Percentiles rank a stretch among this genome's conserved stretches.
These are phyloP conservation scores for Calephelis perditalis DNA, from an alignment of 2,888 invertebrate genomes.

Conservation along the genomic window DNA sequence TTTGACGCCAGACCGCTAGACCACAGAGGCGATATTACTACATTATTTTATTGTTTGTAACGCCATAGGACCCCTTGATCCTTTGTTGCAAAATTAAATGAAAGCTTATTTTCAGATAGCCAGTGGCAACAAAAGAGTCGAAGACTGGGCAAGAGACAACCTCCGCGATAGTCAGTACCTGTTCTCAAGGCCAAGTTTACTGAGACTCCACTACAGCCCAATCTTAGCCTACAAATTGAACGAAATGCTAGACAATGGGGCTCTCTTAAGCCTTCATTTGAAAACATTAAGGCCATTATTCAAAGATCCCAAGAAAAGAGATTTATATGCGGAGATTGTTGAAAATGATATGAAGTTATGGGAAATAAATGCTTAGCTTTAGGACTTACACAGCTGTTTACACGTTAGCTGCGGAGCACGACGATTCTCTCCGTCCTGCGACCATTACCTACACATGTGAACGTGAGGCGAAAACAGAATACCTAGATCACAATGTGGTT, in stretches of 20 bases:
- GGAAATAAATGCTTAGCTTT: slow-evolving; percentile 76
- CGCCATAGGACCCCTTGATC: too few species aligned
- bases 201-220: slow-evolving; percentile 87
- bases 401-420: too few species aligned
- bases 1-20: too few species aligned
- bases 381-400: too few species aligned
- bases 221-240: slow-evolving; percentile 83
- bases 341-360: slow-evolving; percentile 92
- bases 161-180: slow-evolving; percentile 86
- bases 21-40: too few species aligned
- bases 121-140: slow-evolving; percentile 86
- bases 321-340: slow-evolving; percentile 89
- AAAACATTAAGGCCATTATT: slow-evolving; percentile 87
- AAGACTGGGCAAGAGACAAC: slow-evolving; percentile 84
- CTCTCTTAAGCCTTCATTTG: slow-evolving; percentile 85
- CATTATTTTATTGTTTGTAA: too few species aligned
- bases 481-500: too few species aligned
- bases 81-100: too few species aligned
- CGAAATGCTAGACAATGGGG: slow-evolving; percentile 85
- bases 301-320: slow-evolving; percentile 81
- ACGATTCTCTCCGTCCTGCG: too few species aligned
- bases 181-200: slow-evolving; percentile 87
- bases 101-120: slow-evolving; percentile 68
- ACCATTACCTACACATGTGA: too few species aligned
- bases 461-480: too few species aligned